Evolutionary conservation across 2,113 vertebrate genomes (phyloP).

Genomic region (Gymnogyps californianus): DNA sequence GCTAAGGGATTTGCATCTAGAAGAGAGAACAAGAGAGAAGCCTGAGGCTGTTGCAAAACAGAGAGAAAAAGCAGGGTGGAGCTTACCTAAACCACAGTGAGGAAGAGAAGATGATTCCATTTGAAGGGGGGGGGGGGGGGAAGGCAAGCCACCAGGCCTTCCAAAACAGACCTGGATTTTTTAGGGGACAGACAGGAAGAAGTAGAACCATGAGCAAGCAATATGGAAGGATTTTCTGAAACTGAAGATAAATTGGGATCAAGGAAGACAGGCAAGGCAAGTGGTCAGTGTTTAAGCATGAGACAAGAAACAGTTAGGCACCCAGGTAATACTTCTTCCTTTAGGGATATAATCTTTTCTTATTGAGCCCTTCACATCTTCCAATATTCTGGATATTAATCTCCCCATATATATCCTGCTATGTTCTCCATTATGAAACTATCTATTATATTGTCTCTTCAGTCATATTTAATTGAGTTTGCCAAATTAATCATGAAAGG

Average conservation of each 20-base stretch:
- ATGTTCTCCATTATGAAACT: neutral
- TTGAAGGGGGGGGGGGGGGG: too few relatives aligned
- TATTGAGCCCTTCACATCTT: neutral
- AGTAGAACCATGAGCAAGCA: neutral
- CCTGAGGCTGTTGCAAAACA: neutral
- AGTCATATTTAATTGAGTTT: neutral
- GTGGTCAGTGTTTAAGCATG: neutral
- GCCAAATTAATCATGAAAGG: conserved; percentile 6
- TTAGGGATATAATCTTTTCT: neutral
- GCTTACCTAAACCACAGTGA: neutral
- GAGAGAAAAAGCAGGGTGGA: neutral
- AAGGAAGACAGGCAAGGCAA: neutral
- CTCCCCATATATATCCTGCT: neutral
- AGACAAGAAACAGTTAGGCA: neutral
- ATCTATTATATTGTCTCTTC: neutral
- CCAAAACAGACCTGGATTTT: neutral
- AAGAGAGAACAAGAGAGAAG: neutral
- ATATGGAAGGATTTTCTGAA: neutral
- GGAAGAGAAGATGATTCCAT: neutral
- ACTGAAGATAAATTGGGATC: neutral
- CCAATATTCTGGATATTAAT: neutral
- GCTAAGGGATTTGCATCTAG: neutral
- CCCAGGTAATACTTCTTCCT: neutral
- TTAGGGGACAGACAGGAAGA: neutral
- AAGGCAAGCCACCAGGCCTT: neutral